Percentiles rank a stretch among this genome's conserved stretches.
Conservation (phyloP, 2,113 vertebrate genomes). For the Crotalus horridus region DNA sequence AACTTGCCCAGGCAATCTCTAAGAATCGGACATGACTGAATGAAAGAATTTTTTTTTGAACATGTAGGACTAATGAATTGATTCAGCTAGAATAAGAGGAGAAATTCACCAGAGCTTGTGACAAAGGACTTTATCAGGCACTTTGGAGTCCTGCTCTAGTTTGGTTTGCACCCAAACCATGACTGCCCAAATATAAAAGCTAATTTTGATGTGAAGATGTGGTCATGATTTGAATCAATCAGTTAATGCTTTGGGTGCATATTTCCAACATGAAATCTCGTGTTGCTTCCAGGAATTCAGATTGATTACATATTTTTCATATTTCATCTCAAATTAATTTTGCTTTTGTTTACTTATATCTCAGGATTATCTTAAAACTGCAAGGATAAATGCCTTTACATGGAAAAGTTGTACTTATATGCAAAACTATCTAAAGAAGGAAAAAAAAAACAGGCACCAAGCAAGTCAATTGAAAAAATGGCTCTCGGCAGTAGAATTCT, state of each 20-base stretch:
- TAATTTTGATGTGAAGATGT: neutral
- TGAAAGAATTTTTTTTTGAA: no score
- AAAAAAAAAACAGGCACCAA: neutral
- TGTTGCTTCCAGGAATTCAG: neutral
- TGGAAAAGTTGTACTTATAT: neutral
- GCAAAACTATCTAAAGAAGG: neutral
- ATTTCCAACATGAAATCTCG: neutral
- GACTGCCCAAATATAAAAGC: no score
- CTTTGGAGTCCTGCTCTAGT: no score
- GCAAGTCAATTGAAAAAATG: neutral
- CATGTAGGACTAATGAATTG: no score
- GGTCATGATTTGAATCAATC: neutral
- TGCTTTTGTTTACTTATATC: slow-evolving; percentile 20
- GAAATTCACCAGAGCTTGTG: no score
- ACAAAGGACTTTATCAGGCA: no score
- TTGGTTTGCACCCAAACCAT: no score
- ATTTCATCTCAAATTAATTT: neutral
- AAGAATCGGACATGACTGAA: no score
- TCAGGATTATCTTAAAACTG: neutral
- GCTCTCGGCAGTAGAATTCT: neutral
- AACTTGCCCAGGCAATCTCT: no score
- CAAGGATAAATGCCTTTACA: neutral
- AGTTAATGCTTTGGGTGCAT: neutral
- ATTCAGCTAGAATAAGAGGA: no score
- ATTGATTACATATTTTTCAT: neutral